phyloP scores from a whole-genome alignment of 30 jellyfish, hydroid and myxozoan genomes.

The Turritopsis rubra region DNA sequence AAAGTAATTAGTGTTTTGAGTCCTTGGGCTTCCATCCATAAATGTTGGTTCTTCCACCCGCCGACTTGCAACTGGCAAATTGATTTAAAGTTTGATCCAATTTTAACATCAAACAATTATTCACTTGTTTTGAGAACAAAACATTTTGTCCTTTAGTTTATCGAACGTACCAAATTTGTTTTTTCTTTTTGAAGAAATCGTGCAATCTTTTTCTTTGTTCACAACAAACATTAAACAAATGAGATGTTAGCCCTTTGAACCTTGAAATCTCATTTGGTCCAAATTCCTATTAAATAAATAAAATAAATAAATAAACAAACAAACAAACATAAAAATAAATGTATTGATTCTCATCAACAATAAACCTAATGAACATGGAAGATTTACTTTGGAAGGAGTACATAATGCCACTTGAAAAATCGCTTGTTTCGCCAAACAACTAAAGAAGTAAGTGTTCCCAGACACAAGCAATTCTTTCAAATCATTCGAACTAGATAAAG shows the following conservation, averaged over 20 bases:
- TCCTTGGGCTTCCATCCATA: too few relatives aligned
- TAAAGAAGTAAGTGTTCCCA: constrained; percentile 42
- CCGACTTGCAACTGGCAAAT: too few relatives aligned
- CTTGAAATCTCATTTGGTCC: constrained; percentile 69
- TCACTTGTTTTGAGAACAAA: too few relatives aligned
- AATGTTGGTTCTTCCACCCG: too few relatives aligned
- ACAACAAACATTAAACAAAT: constrained; percentile 34
- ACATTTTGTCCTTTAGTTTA: not conserved
- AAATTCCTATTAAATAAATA: constrained; percentile 57
- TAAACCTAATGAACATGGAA: not conserved
- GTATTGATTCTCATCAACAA: not conserved
- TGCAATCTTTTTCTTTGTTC: constrained; percentile 42
- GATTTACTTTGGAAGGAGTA: constrained; percentile 68
- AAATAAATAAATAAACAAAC: not conserved
- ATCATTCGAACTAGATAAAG: not conserved
- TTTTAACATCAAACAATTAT: too few relatives aligned
- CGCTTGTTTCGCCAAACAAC: constrained; percentile 55
- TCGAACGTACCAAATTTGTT: not conserved
- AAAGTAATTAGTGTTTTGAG: too few relatives aligned
- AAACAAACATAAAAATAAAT: not conserved
- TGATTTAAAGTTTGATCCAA: too few relatives aligned
- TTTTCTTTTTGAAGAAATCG: not conserved
- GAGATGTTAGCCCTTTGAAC: constrained; percentile 60
- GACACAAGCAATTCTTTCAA: not conserved
- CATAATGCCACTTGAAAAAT: constrained; percentile 43